A percentile compares a stretch with the other conserved stretches of the same genome.
Conservation (phyloP, 2,888 invertebrate species). For the Noctua janthina region DNA sequence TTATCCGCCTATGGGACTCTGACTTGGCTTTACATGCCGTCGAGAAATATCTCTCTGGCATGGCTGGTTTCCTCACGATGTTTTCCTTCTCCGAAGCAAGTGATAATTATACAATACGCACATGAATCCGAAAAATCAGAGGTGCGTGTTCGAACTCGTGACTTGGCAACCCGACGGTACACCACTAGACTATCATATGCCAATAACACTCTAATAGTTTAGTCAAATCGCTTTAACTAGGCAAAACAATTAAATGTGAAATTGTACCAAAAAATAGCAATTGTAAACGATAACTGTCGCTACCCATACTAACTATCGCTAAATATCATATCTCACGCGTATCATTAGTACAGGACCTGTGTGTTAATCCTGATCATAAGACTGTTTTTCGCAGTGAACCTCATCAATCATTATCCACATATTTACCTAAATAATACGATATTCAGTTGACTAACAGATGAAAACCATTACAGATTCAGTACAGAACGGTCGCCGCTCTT, state of each 20-base stretch:
- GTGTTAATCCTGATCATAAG: neutral
- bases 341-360: too few species aligned
- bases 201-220: too few species aligned
- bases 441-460: neutral
- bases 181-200: too few species aligned
- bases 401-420: neutral
- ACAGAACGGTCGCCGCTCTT: constrained; percentile 97
- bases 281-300: neutral
- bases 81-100: too few species aligned
- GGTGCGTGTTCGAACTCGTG: too few species aligned
- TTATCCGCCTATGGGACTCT: too few species aligned
- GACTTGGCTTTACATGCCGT: too few species aligned
- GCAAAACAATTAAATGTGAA: neutral
- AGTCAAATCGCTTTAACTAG: too few species aligned
- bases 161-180: neutral
- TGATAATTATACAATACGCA: too few species aligned
- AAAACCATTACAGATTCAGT: constrained; percentile 84
- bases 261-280: neutral
- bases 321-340: neutral
- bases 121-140: too few species aligned
- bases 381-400: neutral
- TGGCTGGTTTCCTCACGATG: too few species aligned
- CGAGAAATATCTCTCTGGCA: too few species aligned
- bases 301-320: neutral
- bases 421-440: neutral